A percentile compares a stretch with the other conserved stretches of the same genome.
phyloP scores from a whole-genome alignment of 1,140 invertebrate genomes.

The Reticulitermes speratus region DNA sequence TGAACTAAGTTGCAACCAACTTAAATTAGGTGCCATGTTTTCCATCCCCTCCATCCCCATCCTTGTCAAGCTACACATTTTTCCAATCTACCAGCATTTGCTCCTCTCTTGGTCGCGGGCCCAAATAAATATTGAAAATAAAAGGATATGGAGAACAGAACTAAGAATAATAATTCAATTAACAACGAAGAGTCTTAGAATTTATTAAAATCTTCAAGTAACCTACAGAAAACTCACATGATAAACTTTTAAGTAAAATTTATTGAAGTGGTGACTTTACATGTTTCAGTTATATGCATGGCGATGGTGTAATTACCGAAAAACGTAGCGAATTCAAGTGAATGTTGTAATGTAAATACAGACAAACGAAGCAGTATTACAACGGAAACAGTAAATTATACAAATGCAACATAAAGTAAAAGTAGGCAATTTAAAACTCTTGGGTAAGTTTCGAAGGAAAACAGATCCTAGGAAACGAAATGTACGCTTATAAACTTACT shows the following conservation, averaged over 20 bases:
- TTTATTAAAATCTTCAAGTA: neutral
- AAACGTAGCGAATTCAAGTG: too few species aligned
- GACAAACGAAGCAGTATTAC: too few species aligned
- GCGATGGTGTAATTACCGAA: too few species aligned
- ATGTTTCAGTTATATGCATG: too few species aligned
- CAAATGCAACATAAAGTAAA: too few species aligned
- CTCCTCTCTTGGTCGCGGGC: too few species aligned
- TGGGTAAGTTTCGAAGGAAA: neutral
- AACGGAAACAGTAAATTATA: too few species aligned
- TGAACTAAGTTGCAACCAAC: neutral
- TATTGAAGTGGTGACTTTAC: too few species aligned
- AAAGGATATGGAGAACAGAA: neutral
- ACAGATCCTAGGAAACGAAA: neutral
- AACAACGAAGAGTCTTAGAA: neutral
- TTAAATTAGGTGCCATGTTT: slow-evolving; percentile 13
- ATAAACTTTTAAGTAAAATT: neutral
- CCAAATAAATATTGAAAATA: neutral
- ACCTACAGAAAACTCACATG: neutral
- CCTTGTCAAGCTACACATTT: neutral
- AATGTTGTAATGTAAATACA: too few species aligned
- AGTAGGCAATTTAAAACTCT: too few species aligned
- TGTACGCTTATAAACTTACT: neutral
- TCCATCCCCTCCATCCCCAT: neutral
- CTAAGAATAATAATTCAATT: neutral
- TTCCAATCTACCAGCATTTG: neutral